phyloP scores from a whole-genome alignment of 2,113 vertebrate species.

The Promerops cafer region DNA sequence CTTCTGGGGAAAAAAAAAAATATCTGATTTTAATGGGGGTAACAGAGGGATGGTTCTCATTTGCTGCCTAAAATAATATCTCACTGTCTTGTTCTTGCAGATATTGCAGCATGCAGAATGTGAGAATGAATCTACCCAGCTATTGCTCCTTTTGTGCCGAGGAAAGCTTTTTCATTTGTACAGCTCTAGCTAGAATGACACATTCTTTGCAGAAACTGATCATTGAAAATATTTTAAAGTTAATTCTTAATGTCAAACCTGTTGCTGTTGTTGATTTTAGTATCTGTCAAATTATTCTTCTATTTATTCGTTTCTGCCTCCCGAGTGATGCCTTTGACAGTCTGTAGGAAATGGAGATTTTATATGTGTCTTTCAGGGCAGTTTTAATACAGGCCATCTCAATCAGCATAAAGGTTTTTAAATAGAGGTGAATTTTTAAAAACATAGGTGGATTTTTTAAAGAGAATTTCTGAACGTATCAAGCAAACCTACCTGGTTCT shows the following conservation, averaged over 20 bases:
- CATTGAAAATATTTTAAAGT: background rate
- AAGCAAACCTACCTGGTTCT: background rate
- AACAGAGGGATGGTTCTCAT: background rate
- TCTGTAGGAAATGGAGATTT: background rate
- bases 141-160: background rate
- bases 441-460: background rate
- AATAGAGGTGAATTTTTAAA: background rate
- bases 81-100: constrained; percentile 2
- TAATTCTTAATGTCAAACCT: background rate
- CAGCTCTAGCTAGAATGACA: background rate
- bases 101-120: constrained; percentile 3
- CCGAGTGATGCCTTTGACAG: background rate
- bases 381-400: background rate
- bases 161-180: background rate
- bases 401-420: background rate
- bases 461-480: background rate
- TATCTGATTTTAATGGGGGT: background rate
- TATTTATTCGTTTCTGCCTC: background rate
- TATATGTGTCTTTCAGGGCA: background rate
- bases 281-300: background rate
- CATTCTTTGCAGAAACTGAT: background rate
- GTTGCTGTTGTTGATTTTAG: background rate
- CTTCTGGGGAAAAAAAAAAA: background rate
- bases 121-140: background rate
- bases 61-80: constrained; percentile 35